A percentile compares a stretch with the other conserved stretches of the same genome.
Evolutionary conservation across 2,888 invertebrate genomes (phyloP).

Genomic region (Caenorhabditis drosophilae): DNA sequence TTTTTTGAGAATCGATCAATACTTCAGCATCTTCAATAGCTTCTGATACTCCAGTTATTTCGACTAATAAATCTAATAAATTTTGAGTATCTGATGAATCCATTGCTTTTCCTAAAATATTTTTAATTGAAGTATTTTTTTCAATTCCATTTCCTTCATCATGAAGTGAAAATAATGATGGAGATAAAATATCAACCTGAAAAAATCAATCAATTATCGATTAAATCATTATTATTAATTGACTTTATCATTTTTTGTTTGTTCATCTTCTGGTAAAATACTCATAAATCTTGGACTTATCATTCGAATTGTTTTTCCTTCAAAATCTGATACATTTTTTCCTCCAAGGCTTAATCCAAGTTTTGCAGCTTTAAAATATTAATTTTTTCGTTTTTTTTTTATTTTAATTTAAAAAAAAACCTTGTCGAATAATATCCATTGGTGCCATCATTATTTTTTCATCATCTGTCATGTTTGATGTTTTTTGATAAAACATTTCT

Average conservation of each 20-base stretch:
- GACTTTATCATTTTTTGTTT: conserved; percentile 11
- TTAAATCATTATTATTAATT: background rate
- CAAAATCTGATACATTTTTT: conserved; percentile 29
- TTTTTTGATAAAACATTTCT: conserved; percentile 17
- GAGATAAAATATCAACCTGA: conserved; percentile 27
- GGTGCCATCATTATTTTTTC: conserved; percentile 30
- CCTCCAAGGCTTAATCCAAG: conserved; percentile 36
- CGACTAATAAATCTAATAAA: conserved; percentile 26
- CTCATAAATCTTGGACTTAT: conserved; percentile 40
- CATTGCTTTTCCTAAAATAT: conserved; percentile 6
- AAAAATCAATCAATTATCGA: background rate
- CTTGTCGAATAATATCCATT: conserved; percentile 28
- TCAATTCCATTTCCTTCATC: conserved; percentile 17
- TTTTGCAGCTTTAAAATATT: conserved; percentile 30
- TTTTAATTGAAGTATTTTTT: conserved; percentile 20
- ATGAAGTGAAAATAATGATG: conserved; percentile 33
- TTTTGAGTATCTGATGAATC: conserved; percentile 20
- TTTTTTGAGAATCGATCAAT: conserved; percentile 5
- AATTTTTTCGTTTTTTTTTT: background rate
- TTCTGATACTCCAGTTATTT: conserved; percentile 32
- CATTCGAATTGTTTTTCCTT: conserved; percentile 20
- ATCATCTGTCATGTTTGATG: conserved; percentile 23
- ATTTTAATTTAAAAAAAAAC: background rate
- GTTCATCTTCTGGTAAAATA: conserved; percentile 21
- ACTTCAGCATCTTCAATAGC: conserved; percentile 38